Conservation (phyloP, 1,140 invertebrate species). For the Caenorhabditis latens region DNA sequence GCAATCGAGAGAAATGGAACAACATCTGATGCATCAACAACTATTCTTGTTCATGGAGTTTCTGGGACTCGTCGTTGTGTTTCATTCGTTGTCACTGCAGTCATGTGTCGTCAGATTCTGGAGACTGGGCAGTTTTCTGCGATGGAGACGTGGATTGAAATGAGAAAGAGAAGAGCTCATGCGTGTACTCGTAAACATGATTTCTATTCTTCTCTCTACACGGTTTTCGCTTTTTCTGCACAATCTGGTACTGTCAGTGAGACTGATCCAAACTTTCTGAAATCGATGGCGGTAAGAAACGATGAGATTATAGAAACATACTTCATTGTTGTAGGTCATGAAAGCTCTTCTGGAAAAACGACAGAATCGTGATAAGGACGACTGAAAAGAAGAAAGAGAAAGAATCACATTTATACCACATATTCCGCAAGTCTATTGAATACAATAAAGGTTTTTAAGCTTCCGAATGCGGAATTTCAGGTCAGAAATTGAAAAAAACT, state of each 20-base stretch:
- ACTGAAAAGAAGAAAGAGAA: not conserved
- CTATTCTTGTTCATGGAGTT: constrained; percentile 5
- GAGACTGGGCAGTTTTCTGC: constrained; percentile 30
- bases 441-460: not conserved
- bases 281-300: not conserved
- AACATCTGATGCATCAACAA: constrained; percentile 14
- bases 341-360: constrained; percentile 7
- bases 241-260: constrained; percentile 23
- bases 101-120: constrained; percentile 24
- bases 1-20: constrained; percentile 11
- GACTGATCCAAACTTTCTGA: not conserved
- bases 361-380: constrained; percentile 9
- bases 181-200: constrained; percentile 26
- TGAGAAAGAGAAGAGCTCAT: constrained; percentile 44
- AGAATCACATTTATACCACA: not conserved
- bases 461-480: too few species aligned
- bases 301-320: not conserved
- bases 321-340: not conserved
- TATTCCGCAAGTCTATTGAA: not conserved
- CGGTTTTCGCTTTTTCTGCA: constrained; percentile 8
- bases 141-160: constrained; percentile 23
- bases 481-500: too few species aligned
- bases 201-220: constrained; percentile 35
- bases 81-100: not conserved
- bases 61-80: constrained; percentile 26